Conservation (phyloP, 2,113 vertebrate genomes). For the Dolichallabes microphthalmus region DNA sequence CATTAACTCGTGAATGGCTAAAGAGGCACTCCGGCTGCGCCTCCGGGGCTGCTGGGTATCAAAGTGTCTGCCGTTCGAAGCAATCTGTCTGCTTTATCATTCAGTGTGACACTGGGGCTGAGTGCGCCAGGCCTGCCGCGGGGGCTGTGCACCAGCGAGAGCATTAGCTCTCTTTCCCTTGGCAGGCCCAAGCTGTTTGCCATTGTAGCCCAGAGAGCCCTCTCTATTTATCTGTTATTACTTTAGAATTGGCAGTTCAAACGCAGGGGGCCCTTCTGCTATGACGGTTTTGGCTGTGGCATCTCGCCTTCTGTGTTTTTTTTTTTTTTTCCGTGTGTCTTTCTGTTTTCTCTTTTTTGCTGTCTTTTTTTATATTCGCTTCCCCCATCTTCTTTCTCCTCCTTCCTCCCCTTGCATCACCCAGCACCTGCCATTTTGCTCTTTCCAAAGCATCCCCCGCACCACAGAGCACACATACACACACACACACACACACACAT, state of each 20-base stretch:
- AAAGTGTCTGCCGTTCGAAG: slow-evolving; percentile 81
- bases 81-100: slow-evolving; percentile 85
- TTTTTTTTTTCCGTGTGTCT: neutral
- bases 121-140: slow-evolving; percentile 62
- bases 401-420: slow-evolving; percentile 16
- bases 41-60: slow-evolving; percentile 76
- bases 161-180: slow-evolving; percentile 74
- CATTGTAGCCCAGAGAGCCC: slow-evolving; percentile 71
- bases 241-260: slow-evolving; percentile 73
- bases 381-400: neutral
- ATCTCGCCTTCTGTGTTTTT: slow-evolving; percentile 46
- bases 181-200: slow-evolving; percentile 75
- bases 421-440: slow-evolving; percentile 44
- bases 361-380: slow-evolving; percentile 1
- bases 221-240: slow-evolving; percentile 78
- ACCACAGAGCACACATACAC: neutral
- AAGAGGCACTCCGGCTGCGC: slow-evolving; percentile 71
- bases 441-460: slow-evolving; percentile 31
- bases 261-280: slow-evolving; percentile 65
- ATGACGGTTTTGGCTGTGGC: slow-evolving; percentile 62
- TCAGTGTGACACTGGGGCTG: slow-evolving; percentile 69
- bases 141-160: slow-evolving; percentile 66
- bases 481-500: slow-evolving; percentile 1
- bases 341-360: slow-evolving; percentile 19
- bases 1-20: slow-evolving; percentile 79